Evolutionary conservation across 2,113 vertebrate species (phyloP).

Genomic region (Cyphomyrus plagiostoma): DNA sequence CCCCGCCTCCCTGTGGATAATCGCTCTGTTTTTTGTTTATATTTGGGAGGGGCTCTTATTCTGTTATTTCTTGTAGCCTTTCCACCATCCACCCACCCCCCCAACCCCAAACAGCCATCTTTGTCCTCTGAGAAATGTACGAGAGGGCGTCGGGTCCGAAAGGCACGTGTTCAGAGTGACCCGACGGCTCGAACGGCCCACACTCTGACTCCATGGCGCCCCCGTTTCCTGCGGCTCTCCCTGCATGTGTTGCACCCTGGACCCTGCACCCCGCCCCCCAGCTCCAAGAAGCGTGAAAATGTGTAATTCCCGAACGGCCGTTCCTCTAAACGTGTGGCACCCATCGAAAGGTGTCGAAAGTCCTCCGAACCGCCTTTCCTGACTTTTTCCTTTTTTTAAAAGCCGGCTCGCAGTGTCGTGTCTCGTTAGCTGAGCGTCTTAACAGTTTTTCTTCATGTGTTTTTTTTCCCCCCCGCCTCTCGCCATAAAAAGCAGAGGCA

Average conservation of each 20-base stretch:
- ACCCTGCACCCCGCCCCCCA: not conserved
- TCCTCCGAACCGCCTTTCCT: not conserved
- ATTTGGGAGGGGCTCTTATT: constrained; percentile 19
- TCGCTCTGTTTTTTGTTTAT: constrained; percentile 4
- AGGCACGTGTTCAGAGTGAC: constrained; percentile 23
- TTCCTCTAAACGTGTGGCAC: not conserved
- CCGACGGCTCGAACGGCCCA: not conserved
- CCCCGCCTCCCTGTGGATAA: not conserved
- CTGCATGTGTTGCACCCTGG: not conserved
- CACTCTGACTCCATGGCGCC: not conserved
- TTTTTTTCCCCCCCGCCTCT: not conserved
- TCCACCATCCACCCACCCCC: not conserved
- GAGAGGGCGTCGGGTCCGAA: constrained; percentile 25
- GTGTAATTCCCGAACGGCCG: not conserved
- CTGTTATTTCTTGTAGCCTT: not conserved
- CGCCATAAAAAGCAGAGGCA: not conserved
- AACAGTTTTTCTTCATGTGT: not conserved
- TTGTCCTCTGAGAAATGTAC: constrained; percentile 38
- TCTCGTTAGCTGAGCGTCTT: not conserved
- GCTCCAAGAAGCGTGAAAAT: not conserved
- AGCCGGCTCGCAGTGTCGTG: not conserved
- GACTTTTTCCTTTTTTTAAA: not conserved
- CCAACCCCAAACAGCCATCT: constrained; percentile 15
- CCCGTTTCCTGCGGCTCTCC: not conserved
- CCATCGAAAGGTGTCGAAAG: not conserved